phyloP scores from a whole-genome alignment of 2,888 invertebrate species.

The Yponomeuta sedellus region DNA sequence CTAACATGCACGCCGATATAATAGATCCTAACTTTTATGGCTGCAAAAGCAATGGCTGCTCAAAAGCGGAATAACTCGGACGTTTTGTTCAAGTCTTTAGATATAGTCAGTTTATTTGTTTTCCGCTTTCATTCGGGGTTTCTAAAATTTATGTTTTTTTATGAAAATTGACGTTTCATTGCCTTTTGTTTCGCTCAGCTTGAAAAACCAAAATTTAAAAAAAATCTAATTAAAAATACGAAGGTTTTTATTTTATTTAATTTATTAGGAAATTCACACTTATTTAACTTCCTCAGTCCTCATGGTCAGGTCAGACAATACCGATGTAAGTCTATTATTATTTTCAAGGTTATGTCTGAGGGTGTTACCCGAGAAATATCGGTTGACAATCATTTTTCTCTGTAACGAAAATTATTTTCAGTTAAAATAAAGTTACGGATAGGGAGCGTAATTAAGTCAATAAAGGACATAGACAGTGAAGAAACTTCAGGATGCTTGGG shows the following conservation, averaged over 20 bases:
- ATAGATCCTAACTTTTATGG: conserved; percentile 18
- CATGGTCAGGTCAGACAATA: no score
- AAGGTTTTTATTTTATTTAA: background rate
- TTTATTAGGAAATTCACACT: no score
- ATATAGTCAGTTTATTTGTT: background rate
- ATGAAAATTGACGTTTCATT: background rate
- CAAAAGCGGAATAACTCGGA: conserved; percentile 13
- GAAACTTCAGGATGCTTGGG: no score
- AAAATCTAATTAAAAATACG: background rate
- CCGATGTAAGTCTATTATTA: no score
- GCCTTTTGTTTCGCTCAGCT: background rate
- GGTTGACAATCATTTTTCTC: no score
- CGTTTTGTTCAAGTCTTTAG: conserved; percentile 8
- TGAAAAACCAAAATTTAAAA: background rate
- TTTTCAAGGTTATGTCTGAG: no score
- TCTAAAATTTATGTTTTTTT: background rate
- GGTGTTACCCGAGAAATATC: no score
- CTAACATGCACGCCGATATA: conserved; percentile 46
- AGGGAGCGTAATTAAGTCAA: no score
- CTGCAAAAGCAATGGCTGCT: conserved; percentile 7
- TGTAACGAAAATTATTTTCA: no score
- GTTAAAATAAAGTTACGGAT: no score
- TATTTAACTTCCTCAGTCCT: no score
- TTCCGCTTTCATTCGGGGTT: background rate
- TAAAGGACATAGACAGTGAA: no score